phyloP scores from a whole-genome alignment of 2,888 invertebrate species.

The Hololepta plana region DNA sequence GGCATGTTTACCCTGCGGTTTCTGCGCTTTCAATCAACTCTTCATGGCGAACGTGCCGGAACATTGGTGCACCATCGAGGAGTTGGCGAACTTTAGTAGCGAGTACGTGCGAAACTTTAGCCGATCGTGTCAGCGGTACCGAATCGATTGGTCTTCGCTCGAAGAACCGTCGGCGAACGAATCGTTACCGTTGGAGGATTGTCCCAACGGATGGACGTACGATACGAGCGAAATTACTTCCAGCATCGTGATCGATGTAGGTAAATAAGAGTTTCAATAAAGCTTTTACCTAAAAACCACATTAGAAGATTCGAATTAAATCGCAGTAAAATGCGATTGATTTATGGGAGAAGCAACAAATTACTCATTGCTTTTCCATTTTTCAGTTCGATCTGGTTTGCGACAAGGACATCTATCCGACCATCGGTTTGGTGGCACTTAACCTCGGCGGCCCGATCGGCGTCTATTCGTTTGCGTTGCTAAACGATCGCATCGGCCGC shows the following conservation, averaged over 20 bases:
- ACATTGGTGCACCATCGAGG: constrained; percentile 69
- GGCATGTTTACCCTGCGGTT: constrained; percentile 79
- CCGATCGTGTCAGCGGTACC: constrained; percentile 55
- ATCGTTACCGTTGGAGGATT: constrained; percentile 47
- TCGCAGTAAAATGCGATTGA: no score
- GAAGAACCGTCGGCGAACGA: constrained; percentile 27
- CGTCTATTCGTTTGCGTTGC: constrained; percentile 68
- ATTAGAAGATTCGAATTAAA: not conserved
- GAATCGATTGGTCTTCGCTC: constrained; percentile 49
- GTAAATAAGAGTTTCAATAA: constrained; percentile 13
- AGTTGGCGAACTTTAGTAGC: constrained; percentile 37
- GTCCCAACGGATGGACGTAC: constrained; percentile 66
- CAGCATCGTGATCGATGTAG: constrained; percentile 72
- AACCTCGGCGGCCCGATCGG: constrained; percentile 82
- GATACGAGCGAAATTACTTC: constrained; percentile 49
- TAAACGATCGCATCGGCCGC: constrained; percentile 77
- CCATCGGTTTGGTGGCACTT: constrained; percentile 66
- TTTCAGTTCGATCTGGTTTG: constrained; percentile 82
- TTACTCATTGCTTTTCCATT: constrained; percentile 6
- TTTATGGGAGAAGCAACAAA: not conserved
- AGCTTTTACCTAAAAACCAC: not conserved
- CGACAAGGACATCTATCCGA: constrained; percentile 71
- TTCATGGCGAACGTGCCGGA: constrained; percentile 80
- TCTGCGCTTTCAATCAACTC: constrained; percentile 82
- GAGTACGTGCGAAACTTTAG: no score